Evolutionary conservation across 1,140 invertebrate genomes (phyloP).

Genomic region (Rhizoglyphus robini): DNA sequence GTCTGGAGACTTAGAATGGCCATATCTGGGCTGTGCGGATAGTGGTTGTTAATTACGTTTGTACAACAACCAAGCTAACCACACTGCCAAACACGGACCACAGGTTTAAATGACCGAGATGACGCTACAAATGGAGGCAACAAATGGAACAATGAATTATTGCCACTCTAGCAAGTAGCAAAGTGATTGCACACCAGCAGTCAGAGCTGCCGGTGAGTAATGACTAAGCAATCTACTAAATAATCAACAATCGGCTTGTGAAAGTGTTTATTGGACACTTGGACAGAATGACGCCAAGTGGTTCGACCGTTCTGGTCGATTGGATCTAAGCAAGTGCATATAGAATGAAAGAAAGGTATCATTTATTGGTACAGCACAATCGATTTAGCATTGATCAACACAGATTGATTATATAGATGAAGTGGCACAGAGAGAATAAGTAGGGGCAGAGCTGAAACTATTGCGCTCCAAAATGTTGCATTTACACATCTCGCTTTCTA

Average conservation of each 20-base stretch:
- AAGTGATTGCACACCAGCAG: neutral
- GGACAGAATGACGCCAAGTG: too few species aligned
- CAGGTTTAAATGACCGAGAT: neutral
- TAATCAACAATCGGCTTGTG: neutral
- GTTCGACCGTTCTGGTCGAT: too few species aligned
- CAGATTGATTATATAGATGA: too few species aligned
- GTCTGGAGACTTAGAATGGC: neutral
- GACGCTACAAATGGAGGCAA: too few species aligned
- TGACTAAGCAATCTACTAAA: neutral
- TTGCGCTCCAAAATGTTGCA: slow-evolving; percentile 18
- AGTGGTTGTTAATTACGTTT: slow-evolving; percentile 7
- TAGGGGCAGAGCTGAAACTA: neutral
- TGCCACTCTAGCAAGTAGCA: neutral
- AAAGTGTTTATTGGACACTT: neutral
- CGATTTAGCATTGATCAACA: too few species aligned
- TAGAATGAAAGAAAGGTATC: too few species aligned
- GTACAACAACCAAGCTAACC: slow-evolving; percentile 16
- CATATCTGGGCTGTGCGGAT: slow-evolving; percentile 16
- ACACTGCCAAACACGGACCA: slow-evolving; percentile 14
- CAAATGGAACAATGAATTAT: too few species aligned
- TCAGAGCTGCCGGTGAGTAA: too few species aligned
- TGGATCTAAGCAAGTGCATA: too few species aligned
- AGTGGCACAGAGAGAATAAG: too few species aligned
- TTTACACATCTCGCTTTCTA: neutral
- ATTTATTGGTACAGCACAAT: too few species aligned